These are phyloP conservation scores for Neodiprion virginianus DNA, from an alignment of 1,140 invertebrate species.

Conservation along the genomic window DNA sequence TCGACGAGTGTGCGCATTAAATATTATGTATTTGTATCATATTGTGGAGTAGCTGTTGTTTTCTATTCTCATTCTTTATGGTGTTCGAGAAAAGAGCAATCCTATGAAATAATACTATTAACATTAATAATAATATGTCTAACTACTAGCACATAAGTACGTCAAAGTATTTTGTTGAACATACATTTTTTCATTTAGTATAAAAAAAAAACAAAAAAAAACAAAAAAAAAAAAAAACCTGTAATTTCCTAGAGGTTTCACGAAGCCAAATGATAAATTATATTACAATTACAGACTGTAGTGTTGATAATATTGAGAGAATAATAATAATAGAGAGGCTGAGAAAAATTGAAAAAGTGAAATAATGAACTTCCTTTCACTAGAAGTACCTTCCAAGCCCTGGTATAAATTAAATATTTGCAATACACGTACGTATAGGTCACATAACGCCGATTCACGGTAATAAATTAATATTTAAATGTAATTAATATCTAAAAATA, in stretches of 20 bases:
- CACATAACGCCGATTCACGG: conserved; percentile 29
- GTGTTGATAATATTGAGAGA: not conserved
- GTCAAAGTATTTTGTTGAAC: not conserved
- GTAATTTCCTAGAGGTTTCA: not conserved
- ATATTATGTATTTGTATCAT: not conserved
- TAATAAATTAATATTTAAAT: conserved; percentile 39
- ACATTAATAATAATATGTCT: not conserved
- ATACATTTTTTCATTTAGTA: not conserved
- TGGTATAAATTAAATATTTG: not conserved
- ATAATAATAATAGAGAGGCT: not conserved
- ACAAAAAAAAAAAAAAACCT: not conserved
- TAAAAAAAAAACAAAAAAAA: not conserved
- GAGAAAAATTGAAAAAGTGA: not conserved
- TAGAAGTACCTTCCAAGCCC: not conserved
- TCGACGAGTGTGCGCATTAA: not conserved
- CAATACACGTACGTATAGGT: not conserved
- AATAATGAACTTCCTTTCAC: not conserved
- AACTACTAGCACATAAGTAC: not conserved
- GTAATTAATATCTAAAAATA: conserved; percentile 37
- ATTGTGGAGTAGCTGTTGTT: not conserved
- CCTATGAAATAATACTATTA: not conserved
- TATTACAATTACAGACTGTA: not conserved
- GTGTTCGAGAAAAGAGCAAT: conserved; percentile 2
- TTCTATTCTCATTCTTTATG: not conserved
- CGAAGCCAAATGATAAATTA: conserved; percentile 7